These are phyloP conservation scores for Zaprionus davidi DNA, from an alignment of 1,140 invertebrate genomes.

Conservation along the genomic window DNA sequence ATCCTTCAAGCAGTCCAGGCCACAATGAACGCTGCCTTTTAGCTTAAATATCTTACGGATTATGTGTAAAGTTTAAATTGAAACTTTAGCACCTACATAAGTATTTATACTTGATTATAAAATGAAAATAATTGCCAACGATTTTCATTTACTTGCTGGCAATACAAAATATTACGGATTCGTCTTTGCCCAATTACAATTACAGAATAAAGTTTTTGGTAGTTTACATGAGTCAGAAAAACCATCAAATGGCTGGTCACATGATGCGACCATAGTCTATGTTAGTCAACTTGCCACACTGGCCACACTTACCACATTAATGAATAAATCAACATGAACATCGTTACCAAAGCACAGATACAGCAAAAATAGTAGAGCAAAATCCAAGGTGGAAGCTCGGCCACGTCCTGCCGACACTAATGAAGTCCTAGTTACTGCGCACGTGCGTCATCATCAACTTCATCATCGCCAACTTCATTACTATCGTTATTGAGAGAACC, in stretches of 20 bases:
- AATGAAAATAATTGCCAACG: slow-evolving; percentile 16
- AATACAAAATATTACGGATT: slow-evolving; percentile 43
- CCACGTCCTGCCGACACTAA: slow-evolving; percentile 56
- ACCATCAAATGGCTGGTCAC: slow-evolving; percentile 25
- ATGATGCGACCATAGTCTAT: slow-evolving; percentile 27
- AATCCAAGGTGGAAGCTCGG: slow-evolving; percentile 33
- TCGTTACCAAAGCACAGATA: slow-evolving; percentile 43
- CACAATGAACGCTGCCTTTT: not conserved
- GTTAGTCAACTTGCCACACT: slow-evolving; percentile 40
- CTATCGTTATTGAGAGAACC: slow-evolving; percentile 20
- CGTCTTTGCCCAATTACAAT: slow-evolving; percentile 19
- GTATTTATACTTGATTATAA: slow-evolving; percentile 45
- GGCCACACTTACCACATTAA: slow-evolving; percentile 47
- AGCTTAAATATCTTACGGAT: not conserved
- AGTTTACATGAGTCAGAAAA: slow-evolving; percentile 17
- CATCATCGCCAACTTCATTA: slow-evolving; percentile 7
- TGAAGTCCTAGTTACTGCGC: slow-evolving; percentile 51
- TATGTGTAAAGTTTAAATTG: not conserved
- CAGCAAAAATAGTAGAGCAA: slow-evolving; percentile 22
- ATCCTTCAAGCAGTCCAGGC: slow-evolving; percentile 39
- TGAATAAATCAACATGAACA: slow-evolving; percentile 69
- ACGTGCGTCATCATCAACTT: slow-evolving; percentile 60
- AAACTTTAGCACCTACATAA: not conserved
- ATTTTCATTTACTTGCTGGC: slow-evolving; percentile 40
- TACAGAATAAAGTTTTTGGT: slow-evolving; percentile 10